A percentile compares a stretch with the other conserved stretches of the same genome.
phyloP scores from a whole-genome alignment of 2,113 vertebrate genomes.

The Siniperca knerii region DNA sequence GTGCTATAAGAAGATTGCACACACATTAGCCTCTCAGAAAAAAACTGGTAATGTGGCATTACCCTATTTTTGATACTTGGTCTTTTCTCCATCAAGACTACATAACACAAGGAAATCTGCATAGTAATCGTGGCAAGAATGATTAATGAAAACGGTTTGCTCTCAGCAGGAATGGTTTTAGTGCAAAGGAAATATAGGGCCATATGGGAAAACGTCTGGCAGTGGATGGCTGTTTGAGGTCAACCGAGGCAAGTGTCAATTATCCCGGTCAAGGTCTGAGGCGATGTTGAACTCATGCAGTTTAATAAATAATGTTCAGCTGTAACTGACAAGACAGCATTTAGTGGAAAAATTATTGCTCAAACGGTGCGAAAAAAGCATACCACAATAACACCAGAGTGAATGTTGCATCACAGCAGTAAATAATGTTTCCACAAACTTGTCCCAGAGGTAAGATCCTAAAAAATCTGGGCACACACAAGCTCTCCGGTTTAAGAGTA shows the following conservation, averaged over 20 bases:
- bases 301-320: slow-evolving; percentile 55
- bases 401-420: slow-evolving; percentile 44
- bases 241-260: slow-evolving; percentile 73
- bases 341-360: slow-evolving; percentile 18
- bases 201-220: slow-evolving; percentile 66
- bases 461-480: slow-evolving; percentile 8
- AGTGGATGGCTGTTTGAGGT: slow-evolving; percentile 60
- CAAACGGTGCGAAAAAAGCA: neutral
- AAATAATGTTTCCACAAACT: slow-evolving; percentile 41
- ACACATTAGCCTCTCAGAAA: slow-evolving; percentile 25
- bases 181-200: slow-evolving; percentile 53
- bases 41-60: slow-evolving; percentile 29
- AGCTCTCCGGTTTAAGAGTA: neutral
- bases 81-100: slow-evolving; percentile 31
- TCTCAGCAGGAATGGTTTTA: slow-evolving; percentile 50
- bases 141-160: slow-evolving; percentile 60
- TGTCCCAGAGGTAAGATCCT: slow-evolving; percentile 29
- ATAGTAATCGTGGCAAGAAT: slow-evolving; percentile 37
- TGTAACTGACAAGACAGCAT: slow-evolving; percentile 29
- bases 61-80: slow-evolving; percentile 46
- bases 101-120: slow-evolving; percentile 48
- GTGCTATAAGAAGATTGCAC: slow-evolving; percentile 51
- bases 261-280: slow-evolving; percentile 59
- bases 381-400: slow-evolving; percentile 27
- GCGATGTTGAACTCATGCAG: slow-evolving; percentile 27